These are phyloP conservation scores for Amphipyra tragopoginis DNA, from an alignment of 2,888 invertebrate species.

Conservation along the genomic window DNA sequence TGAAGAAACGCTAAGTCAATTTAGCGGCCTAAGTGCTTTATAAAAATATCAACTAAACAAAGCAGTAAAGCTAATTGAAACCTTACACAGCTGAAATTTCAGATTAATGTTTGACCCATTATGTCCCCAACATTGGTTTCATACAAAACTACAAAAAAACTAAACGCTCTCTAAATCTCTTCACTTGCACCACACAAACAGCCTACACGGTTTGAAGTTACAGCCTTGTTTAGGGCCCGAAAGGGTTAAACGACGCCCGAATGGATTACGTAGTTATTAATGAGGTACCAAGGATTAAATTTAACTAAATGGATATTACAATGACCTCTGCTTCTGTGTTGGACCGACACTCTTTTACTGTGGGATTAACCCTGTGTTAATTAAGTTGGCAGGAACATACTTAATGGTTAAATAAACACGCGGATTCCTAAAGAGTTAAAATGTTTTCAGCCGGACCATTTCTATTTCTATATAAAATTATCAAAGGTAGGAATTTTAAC, in stretches of 20 bases:
- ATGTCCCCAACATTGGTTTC: neutral
- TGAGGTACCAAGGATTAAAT: conserved; percentile 58
- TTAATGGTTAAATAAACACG: neutral
- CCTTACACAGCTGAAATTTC: no score
- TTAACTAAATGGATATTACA: conserved; percentile 48
- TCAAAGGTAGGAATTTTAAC: no score
- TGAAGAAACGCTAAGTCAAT: no score
- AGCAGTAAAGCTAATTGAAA: no score
- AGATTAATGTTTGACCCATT: no score
- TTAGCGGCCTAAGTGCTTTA: no score
- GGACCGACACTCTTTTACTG: conserved; percentile 24
- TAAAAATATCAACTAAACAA: no score
- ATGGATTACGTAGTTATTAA: conserved; percentile 70
- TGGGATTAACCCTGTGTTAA: conserved; percentile 23
- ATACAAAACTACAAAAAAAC: neutral
- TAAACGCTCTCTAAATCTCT: neutral
- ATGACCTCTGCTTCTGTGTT: conserved; percentile 18
- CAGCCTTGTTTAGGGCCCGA: conserved; percentile 68
- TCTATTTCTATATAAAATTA: no score
- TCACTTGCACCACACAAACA: conserved; percentile 34
- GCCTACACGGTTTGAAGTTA: conserved; percentile 60
- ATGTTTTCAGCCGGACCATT: neutral
- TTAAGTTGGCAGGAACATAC: conserved; percentile 16
- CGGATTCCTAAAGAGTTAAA: conserved; percentile 4
- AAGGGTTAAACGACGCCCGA: conserved; percentile 67